Percentiles rank a stretch among this genome's conserved stretches.
Evolutionary conservation across 2,888 invertebrate genomes (phyloP).

Genomic region (Pegoplata infirma): DNA sequence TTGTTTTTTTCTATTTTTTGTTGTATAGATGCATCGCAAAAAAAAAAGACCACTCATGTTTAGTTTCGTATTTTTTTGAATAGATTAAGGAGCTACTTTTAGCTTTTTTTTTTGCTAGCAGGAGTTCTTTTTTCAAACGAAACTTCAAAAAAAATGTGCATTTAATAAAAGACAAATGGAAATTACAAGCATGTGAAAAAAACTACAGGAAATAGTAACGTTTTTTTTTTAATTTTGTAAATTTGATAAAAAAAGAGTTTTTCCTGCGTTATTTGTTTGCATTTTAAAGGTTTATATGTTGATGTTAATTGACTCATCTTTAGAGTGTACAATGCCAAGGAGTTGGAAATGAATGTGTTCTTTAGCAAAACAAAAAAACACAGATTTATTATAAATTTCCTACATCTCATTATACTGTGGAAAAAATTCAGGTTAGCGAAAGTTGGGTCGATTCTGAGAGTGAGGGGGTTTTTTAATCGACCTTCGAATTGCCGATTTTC

Average conservation of each 20-base stretch:
- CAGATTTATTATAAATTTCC: too few relatives aligned
- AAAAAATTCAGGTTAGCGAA: too few relatives aligned
- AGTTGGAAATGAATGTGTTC: neutral
- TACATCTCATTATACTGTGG: too few relatives aligned
- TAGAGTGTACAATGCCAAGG: neutral
- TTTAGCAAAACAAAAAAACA: too few relatives aligned
- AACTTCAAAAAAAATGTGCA: neutral
- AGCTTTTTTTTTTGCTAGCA: too few relatives aligned
- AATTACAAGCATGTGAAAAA: slow-evolving; percentile 17
- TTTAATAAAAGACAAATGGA: slow-evolving; percentile 37
- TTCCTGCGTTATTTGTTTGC: neutral
- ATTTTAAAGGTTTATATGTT: neutral
- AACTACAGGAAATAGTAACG: slow-evolving; percentile 49
- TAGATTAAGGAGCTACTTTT: slow-evolving; percentile 45
- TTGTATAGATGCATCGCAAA: slow-evolving; percentile 14
- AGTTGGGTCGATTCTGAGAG: too few relatives aligned
- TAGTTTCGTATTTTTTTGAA: slow-evolving; percentile 25
- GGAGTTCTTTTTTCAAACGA: neutral
- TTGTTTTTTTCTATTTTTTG: too few relatives aligned
- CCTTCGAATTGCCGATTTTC: too few relatives aligned
- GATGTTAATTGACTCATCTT: neutral
- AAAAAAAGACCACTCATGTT: slow-evolving; percentile 52
- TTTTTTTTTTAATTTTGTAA: slow-evolving; percentile 13
- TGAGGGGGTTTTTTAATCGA: too few relatives aligned
- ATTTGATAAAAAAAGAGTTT: neutral